Base-by-base conservation (phyloP, 2,113 vertebrate species). In the Platysternon megacephalum region DNA sequence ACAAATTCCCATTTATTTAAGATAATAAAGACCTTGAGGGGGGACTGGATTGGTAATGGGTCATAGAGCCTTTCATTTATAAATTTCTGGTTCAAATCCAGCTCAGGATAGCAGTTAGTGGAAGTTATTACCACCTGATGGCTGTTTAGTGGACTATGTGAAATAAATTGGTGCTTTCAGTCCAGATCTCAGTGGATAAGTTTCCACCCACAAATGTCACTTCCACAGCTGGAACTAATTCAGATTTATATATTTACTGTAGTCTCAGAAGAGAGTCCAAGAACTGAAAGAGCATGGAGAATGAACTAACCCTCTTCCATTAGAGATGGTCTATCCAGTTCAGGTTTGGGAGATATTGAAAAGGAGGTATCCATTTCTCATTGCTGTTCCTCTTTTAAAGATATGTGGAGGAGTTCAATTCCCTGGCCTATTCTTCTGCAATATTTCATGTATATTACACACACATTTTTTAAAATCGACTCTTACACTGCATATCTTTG, bases 51-150 rank as follows among this genome's bases (percentile, higher is more conserved):
- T 90, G 61, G 65, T 72, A 96, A 95, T 11, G 79, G 55, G 79
- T 94, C 94, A 89, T 52, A 88, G 76, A 97, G 61, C 44, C 81
- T 87, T 91, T 93, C 88, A 85, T 58, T 91, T 87, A 84, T 1
- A 74, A 2, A 4, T 3, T 87, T 80, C 76, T 92, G 51, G 92
- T 95, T 96, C 85, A 91, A 48, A 74, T 58, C 58, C 13, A 19
- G 56, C 85, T 85, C 13, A 29, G 52, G 87, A 89, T 0, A 94
- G 80, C 58, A 92, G 42, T 48, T 83, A 90, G 72, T 90, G 81
- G 88, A 86, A 87, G 46, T 82, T 46, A 65, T 87, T 83, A 51
- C 90, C 79, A 83, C 78, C 48, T 55, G 83, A 88, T 88, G 39
- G 82, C 0, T 1, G n/a, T 87, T 85, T 65, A 85, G 1, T 3